Conservation (phyloP, 64 coral and sea anemone genomes). For the Astreopora myriophthalma region DNA sequence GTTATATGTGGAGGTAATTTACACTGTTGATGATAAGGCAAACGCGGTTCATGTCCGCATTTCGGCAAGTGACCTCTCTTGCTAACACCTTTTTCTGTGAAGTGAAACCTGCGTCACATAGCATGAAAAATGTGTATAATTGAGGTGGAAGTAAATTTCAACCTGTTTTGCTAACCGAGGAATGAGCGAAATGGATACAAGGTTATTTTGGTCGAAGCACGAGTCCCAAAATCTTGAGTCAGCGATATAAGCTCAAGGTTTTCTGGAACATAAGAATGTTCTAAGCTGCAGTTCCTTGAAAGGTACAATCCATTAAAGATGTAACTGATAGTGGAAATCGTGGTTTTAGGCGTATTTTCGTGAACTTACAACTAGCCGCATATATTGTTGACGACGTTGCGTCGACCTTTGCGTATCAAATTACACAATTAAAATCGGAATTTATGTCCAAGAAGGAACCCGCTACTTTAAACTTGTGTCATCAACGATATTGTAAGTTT, state of each 20-base stretch:
- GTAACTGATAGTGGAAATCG: not conserved
- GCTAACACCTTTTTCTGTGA: no score
- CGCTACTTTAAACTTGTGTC: not conserved
- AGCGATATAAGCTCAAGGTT: not conserved
- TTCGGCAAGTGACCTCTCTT: not conserved
- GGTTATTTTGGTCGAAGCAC: not conserved
- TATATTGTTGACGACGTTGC: no score
- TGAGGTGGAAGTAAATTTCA: not conserved
- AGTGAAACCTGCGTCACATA: not conserved
- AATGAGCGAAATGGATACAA: not conserved
- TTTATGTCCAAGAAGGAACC: not conserved
- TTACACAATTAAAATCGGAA: not conserved
- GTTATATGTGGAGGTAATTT: no score
- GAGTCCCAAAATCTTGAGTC: not conserved
- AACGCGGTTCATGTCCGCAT: not conserved
- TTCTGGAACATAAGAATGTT: not conserved
- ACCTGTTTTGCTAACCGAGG: not conserved
- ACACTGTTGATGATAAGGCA: no score
- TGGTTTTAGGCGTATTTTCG: not conserved
- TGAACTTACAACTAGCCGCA: not conserved
- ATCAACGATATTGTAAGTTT: not conserved
- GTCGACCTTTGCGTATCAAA: not conserved
- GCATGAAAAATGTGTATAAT: not conserved
- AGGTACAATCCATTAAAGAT: no score
- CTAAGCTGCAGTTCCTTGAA: no score